These are phyloP conservation scores for Kradibia gibbosae DNA, from an alignment of 1,140 invertebrate species.

Conservation along the genomic window DNA sequence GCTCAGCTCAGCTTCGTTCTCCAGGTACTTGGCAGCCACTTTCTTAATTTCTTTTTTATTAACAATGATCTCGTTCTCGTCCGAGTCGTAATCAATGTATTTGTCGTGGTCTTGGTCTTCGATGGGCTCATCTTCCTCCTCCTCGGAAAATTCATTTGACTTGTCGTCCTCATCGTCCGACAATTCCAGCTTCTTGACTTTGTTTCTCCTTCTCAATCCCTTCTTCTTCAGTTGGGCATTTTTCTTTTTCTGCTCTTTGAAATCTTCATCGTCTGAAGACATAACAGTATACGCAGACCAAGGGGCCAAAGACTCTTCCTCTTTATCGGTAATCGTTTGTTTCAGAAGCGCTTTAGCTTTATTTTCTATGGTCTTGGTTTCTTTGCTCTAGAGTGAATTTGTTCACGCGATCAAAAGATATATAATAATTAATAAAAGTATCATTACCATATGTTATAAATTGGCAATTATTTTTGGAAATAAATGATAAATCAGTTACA, in stretches of 20 bases:
- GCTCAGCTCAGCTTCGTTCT: conserved; percentile 89
- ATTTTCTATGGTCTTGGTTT: neutral
- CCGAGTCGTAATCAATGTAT: conserved; percentile 81
- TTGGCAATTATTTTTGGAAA: neutral
- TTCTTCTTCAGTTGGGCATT: conserved; percentile 61
- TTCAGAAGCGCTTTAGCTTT: neutral
- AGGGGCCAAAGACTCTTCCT: conserved; percentile 42
- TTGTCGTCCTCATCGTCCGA: conserved; percentile 61
- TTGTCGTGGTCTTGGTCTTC: conserved; percentile 69
- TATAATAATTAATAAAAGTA: neutral
- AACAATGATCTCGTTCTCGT: conserved; percentile 81
- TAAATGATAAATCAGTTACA: conserved; percentile 9
- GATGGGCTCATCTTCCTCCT: conserved; percentile 52
- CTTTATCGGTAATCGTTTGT: conserved; percentile 53
- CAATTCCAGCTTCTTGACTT: conserved; percentile 60
- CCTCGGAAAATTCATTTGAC: conserved; percentile 58
- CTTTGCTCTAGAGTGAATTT: neutral
- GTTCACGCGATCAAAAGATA: neutral
- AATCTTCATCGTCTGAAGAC: conserved; percentile 71
- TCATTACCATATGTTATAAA: neutral
- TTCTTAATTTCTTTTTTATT: conserved; percentile 72
- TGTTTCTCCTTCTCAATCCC: conserved; percentile 64
- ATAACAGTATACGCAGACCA: conserved; percentile 26
- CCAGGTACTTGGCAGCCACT: conserved; percentile 80
- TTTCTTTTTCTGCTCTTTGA: conserved; percentile 47